Percentiles rank a stretch among this genome's conserved stretches.
Evolutionary conservation across 1,140 invertebrate species (phyloP).

Genomic region (Lepidotrigona ventralis): DNA sequence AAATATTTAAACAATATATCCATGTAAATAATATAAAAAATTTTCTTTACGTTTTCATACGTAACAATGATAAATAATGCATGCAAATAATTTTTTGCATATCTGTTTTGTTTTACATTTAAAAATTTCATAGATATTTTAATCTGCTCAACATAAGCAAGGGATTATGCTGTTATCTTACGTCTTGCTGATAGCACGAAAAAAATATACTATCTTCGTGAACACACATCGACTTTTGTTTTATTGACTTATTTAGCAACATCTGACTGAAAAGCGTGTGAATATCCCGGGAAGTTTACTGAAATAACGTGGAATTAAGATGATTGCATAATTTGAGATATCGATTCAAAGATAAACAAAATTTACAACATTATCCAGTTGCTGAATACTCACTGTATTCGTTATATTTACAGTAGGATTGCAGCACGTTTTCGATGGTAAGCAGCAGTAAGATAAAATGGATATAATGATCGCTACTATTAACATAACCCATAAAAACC

Average conservation of each 20-base stretch:
- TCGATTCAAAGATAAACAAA: neutral
- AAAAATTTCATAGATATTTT: neutral
- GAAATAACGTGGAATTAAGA: neutral
- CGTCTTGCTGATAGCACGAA: conserved; percentile 13
- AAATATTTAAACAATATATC: neutral
- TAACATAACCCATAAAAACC: conserved; percentile 68
- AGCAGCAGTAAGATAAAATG: conserved; percentile 62
- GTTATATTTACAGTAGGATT: neutral
- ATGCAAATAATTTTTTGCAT: conserved; percentile 64
- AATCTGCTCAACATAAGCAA: neutral
- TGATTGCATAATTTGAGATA: neutral
- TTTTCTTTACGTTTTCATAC: neutral
- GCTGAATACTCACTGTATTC: conserved; percentile 1
- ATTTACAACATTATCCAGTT: neutral
- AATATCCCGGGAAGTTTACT: neutral
- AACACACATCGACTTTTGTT: neutral
- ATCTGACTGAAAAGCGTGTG: neutral
- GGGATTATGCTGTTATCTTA: neutral
- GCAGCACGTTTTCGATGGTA: conserved; percentile 38
- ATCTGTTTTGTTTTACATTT: neutral
- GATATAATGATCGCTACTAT: conserved; percentile 59
- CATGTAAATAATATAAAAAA: neutral
- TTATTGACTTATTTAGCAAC: neutral
- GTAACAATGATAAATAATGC: neutral
- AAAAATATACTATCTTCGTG: neutral